Base-by-base conservation (phyloP, 2,113 vertebrate species). In the Centrocercus urophasianus region DNA sequence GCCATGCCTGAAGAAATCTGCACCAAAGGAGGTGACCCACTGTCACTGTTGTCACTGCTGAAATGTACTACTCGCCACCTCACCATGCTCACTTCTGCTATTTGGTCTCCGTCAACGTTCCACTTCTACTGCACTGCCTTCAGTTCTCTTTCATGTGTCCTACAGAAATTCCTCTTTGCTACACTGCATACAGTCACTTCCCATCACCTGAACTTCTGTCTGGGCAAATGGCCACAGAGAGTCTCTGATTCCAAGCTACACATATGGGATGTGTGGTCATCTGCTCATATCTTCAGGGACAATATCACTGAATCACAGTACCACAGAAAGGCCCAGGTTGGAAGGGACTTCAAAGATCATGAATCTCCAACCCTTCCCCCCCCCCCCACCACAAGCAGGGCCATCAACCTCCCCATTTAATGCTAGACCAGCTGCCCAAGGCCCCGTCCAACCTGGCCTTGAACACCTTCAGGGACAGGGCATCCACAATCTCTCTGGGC, bases 221-320 rank as follows among this genome's bases (percentile, higher is more conserved):
- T 85, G 63, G 57, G 9, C 10, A 75, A 84, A 28, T 16, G 21
- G 28, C 32, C 47, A 24, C 0, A 11, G 11, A 60, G 15, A 7
- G 8, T 85, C 32, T 5, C 13, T 56, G 47, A 56, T 34, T 70
- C 6, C 22, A 63, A 65, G 30, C 21, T 54, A 10, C 5, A 11
- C 0, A 10, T 0, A 0, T 13, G 30, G 16, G 17, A 17, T 65
- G 75, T 10, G 7, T 61, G 50, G 22, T 9, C 45, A 70, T 5
- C 65, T 88, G 32, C 48, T 73, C 1, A 3, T 14, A 78, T 1
- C 0, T 32, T 10, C n/a, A 30, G 78, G 27, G 28, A 34, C 38
- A 82, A 21, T 28, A 48, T 48, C 47, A 48, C 21, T 21, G 47
- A 48, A 47, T 47, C 47, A 20, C 47, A 21, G 47, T 21, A 47